Evolutionary conservation across 2,113 vertebrate species (phyloP), one percentile per base, ranked within the genome.

Genomic region (Cheilinus undulatus): DNA sequence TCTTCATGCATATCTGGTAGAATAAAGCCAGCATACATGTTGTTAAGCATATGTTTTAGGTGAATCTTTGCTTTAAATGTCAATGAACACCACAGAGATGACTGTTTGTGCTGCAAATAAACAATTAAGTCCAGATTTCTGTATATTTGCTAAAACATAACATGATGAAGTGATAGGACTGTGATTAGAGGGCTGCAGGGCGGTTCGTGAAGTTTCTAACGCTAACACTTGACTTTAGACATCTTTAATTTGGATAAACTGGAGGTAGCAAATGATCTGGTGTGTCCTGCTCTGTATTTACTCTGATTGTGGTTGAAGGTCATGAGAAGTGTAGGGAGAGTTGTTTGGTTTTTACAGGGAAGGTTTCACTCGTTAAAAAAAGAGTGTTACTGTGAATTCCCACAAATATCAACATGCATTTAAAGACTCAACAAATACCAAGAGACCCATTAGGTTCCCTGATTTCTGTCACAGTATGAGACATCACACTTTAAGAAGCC

Each of bases 171-270:
- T 62, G 70, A 70, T 70, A 73, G 51, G n/a, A 46, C 24, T 78
- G 54, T 87, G 80, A 90, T 90, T 85, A 86, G 61, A 88, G 78
- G 80, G 80, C 57, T 36, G 56, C 62, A 26, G 2, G 15, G 83
- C 49, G 84, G 84, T 87, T 76, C 57, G 81, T 66, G 19, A 80
- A 70, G 81, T 86, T 84, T 82, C 80, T 26, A 82, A 69, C 80
- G 80, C 69, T 64, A 86, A 82, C 83, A 73, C 70, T 70, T 80
- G 42, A 56, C 73, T 75, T 69, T 12, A 71, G 82, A 76, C 82
- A 73, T 79, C 84, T 88, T 80, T 90, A 87, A 90, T 88, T 88
- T 84, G 70, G 82, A 80, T 77, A 64, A 86, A 80, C 62, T 84
- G 64, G 58, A 84, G 72, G 77, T 80, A 74, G 73, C 66, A 68